Evolutionary conservation across 2,797 vertebrate species (phyloP), one percentile per base, ranked within the genome.

Genomic region (Tauraco hartlaubi): DNA sequence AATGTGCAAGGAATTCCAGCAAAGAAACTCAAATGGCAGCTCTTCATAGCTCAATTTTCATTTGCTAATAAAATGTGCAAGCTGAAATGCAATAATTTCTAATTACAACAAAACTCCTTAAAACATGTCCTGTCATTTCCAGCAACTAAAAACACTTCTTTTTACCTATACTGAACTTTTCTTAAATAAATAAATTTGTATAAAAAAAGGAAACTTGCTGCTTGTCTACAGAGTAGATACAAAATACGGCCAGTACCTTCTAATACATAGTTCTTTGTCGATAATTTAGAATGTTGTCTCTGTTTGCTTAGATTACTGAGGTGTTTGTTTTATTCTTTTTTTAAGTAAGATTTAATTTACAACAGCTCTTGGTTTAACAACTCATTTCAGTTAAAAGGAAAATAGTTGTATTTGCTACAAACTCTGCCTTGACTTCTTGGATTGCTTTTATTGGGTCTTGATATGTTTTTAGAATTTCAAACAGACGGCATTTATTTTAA

Each of bases 41-140:
- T 78, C 41, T 72, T 22, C 26, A 66, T 1, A 2, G 56, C 41
- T 58, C 31, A 76, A 28, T 78, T 81, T 75, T 55, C 11, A 84
- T 43, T 78, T 79, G 58, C 25, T 94, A 94, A 76, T 49, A 88
- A 86, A 95, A 94, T 22, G 9, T 43, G 55, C 55, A 71, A 73
- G 31, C 56, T 76, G 51, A 80, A 74, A 72, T 0, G 0, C 12
- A 63, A 43, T 33, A 9, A 77, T 69, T 83, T 86, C 43, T 73
- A 88, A 76, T 44, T 58, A 63, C 21, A 74, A 46, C 6, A 52
- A 71, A 67, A 64, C 49, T 52, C 31, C 51, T 54, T 41, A n/a
- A 85, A 90, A 18, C 4, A 22, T 18, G 3, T 51, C 28, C 55
- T 55, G n/a, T 41, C 68, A 29, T 68, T 93, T 80, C 37, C 29